These are phyloP conservation scores for Brachyopa scutellaris DNA, from an alignment of 2,888 invertebrate species.

Conservation along the genomic window DNA sequence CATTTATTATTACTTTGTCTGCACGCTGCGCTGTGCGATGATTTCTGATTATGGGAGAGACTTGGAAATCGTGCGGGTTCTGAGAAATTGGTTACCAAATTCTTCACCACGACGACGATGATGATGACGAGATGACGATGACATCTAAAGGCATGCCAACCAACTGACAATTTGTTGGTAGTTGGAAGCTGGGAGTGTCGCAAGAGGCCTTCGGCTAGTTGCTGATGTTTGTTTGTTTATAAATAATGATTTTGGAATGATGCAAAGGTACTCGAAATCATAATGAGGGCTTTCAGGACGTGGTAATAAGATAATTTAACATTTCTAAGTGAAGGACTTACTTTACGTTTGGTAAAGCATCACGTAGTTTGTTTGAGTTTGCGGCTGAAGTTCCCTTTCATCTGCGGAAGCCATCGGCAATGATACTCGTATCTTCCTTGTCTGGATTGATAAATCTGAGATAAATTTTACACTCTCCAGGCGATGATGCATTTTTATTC, in stretches of 20 bases:
- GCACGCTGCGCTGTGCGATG: background rate
- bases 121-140: too few relatives aligned
- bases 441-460: too few relatives aligned
- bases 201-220: background rate
- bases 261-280: background rate
- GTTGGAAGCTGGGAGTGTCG: constrained; percentile 19
- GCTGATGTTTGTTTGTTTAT: background rate
- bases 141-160: too few relatives aligned
- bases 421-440: too few relatives aligned
- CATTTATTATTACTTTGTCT: constrained; percentile 14
- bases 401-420: too few relatives aligned
- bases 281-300: background rate
- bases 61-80: background rate
- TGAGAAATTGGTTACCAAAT: background rate
- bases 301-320: background rate
- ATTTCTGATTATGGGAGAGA: constrained; percentile 6
- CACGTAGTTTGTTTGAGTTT: too few relatives aligned
- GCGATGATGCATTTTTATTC: too few relatives aligned
- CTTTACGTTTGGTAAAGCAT: too few relatives aligned
- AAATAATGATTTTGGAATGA: background rate
- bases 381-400: too few relatives aligned
- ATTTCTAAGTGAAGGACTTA: too few relatives aligned
- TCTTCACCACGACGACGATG: background rate
- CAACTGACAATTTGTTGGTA: background rate
- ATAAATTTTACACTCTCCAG: too few relatives aligned